phyloP scores from a whole-genome alignment of 1,140 invertebrate species.

The Gerris buenoi region DNA sequence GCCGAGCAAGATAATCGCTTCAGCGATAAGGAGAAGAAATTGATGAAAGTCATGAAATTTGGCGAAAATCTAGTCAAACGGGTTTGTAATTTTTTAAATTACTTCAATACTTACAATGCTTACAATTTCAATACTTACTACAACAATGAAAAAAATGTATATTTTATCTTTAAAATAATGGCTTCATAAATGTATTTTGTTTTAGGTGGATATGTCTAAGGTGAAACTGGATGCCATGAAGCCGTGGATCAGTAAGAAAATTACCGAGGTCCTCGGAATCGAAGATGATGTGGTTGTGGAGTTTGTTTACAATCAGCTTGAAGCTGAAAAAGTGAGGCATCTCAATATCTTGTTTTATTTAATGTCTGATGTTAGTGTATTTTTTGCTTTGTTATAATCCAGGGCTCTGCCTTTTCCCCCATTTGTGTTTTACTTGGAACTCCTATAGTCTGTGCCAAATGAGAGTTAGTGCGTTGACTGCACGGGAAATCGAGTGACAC shows the following conservation, averaged over 20 bases:
- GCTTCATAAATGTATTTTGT: constrained; percentile 6
- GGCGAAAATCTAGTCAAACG: constrained; percentile 76
- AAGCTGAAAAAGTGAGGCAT: constrained; percentile 77
- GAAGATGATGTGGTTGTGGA: constrained; percentile 98
- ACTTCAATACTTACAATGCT: no score
- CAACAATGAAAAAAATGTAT: neutral
- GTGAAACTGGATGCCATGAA: constrained; percentile 95
- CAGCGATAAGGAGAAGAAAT: constrained; percentile 97
- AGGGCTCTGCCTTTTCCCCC: no score
- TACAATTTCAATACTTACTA: neutral
- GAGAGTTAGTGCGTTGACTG: no score
- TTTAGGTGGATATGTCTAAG: constrained; percentile 93
- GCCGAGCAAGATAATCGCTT: constrained; percentile 97
- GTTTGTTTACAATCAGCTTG: constrained; percentile 97
- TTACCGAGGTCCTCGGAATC: constrained; percentile 86
- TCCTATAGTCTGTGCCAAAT: no score
- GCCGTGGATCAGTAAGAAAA: constrained; percentile 95
- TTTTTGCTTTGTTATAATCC: no score
- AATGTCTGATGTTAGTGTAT: constrained; percentile 1
- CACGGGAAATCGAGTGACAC: no score
- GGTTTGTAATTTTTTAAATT: constrained; percentile 36
- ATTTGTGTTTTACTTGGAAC: no score
- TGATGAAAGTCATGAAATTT: constrained; percentile 98
- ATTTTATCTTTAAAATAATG: neutral
- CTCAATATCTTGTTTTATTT: neutral